Evolutionary conservation across 2,888 invertebrate genomes (phyloP), one percentile per base, ranked within the genome.

Genomic region (Geotrupes spiniger): DNA sequence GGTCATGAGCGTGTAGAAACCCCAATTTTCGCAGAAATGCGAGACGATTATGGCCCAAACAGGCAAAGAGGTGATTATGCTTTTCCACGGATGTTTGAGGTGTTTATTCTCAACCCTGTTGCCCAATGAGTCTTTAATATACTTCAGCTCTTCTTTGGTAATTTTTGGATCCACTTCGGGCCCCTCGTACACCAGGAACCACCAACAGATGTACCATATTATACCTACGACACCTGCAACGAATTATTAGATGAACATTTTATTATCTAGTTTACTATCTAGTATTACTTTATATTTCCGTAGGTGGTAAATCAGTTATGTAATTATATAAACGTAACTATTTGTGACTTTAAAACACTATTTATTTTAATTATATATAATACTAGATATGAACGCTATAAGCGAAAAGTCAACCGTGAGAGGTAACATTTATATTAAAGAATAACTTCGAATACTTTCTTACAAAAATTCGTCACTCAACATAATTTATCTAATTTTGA

Each of bases 21-120:
- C 92, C 92, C 92, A 92, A 71, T 91, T 91, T 70, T 92, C 91
- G 17, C 89, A 85, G 72, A 91, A 90, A 69, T 92, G 91, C 1
- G 91, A 88, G 41, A 83, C 79, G 1, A 88, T 81, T 28, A 92
- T 89, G 0, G 91, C 89, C 85, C 89, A 92, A 8, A 92, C 89
- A 0, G 91, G 84, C 42, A 79, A 76, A 0, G 91, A 92, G 0
- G 78, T 81, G 39, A 91, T 73, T 66, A 92, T 87, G 1, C 79
- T 76, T 46, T 77, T 78, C 92, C 92, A 92, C 0, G 92, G 92
- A 68, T 87, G 85, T 6, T 75, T 76, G 9, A 82, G 73, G 54
- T 73, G 73, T 29, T 74, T 69, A 1, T 74, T 75, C 25, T 74
- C 68, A 0, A 69, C 68, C 46, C 73, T 69, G 36, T 68, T 67